A percentile compares a stretch with the other conserved stretches of the same genome.
Evolutionary conservation across 1,140 invertebrate genomes (phyloP).

Genomic region (Gonatopus flavifemur): DNA sequence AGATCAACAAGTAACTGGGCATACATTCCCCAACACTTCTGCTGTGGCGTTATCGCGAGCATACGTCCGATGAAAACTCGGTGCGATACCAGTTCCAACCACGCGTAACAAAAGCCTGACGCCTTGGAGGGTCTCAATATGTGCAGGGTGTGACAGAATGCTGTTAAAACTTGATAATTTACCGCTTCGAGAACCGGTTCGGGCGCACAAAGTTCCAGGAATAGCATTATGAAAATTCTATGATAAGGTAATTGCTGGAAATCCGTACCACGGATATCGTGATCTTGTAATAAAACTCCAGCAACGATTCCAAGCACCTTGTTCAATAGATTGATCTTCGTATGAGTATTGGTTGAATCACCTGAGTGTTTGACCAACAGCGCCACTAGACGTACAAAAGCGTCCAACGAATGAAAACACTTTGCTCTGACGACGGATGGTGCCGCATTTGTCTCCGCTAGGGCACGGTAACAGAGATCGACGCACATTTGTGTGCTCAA

Average conservation of each 20-base stretch:
- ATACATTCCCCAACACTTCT: conserved; percentile 86
- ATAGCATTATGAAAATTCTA: conserved; percentile 95
- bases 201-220: conserved; percentile 92
- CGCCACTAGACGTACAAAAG: conserved; percentile 91
- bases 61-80: conserved; percentile 94
- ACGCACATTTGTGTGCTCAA: conserved; percentile 96
- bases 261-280: conserved; percentile 82
- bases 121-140: conserved; percentile 91
- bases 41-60: conserved; percentile 83
- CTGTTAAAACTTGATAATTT: conserved; percentile 86
- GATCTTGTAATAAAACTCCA: conserved; percentile 92
- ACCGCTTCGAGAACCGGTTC: conserved; percentile 92
- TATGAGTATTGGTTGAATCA: conserved; percentile 83
- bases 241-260: conserved; percentile 98
- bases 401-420: conserved; percentile 94
- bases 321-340: conserved; percentile 95
- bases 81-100: conserved; percentile 97
- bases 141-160: conserved; percentile 90
- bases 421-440: conserved; percentile 77
- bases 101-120: conserved; percentile 96
- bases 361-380: conserved; percentile 95
- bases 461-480: conserved; percentile 85
- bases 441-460: conserved; percentile 63
- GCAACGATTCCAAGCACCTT: conserved; percentile 96
- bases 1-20: conserved; percentile 91